Evolutionary conservation across 2,113 vertebrate species (phyloP), one percentile per base, ranked within the genome.

Genomic region (Passer domesticus): DNA sequence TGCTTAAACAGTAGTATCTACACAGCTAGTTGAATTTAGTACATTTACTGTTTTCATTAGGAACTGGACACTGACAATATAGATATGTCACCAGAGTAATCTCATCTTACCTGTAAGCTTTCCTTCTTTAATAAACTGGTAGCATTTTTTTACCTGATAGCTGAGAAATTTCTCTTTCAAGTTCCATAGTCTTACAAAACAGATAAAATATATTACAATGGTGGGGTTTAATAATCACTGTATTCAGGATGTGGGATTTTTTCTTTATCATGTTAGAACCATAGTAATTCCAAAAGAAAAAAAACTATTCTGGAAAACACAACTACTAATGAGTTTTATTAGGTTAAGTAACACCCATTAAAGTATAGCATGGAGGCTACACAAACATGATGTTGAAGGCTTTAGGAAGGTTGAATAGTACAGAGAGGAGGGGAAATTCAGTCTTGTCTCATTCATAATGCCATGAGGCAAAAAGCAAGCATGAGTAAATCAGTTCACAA

Each of bases 201-300:
- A 81, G 17, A 31, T 30, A 31, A 74, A 86, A 77, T 17, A 5
- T 6, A 73, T 46, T 59, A 1, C 21, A 67, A 22, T 10, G 1
- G 5, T 7, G 2, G 0, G 0, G 0, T 67, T 90, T 20, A 64
- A 83, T n/a, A 63, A 52, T 35, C 13, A 21, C 22, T 53, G 13
- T 15, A n/a, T 58, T 33, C 47, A 76, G 11, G 19, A 76, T 2
- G 3, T 11, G 62, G 23, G 9, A 55, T 19, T 39, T 68, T 69
- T 64, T 70, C 46, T 17, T 77, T 33, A 17, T 77, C 39, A 31
- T 15, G 6, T 63, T 60, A 64, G 56, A 90, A 60, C 25, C 25
- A 59, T 6, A 62, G 31, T 28, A 14, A 93, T 56, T 82, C 13
- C 28, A 85, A 83, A 87, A 74, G 11, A 68, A 64, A 92, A 76